phyloP scores from a whole-genome alignment of 2,113 vertebrate species.

The Setophaga petechia region DNA sequence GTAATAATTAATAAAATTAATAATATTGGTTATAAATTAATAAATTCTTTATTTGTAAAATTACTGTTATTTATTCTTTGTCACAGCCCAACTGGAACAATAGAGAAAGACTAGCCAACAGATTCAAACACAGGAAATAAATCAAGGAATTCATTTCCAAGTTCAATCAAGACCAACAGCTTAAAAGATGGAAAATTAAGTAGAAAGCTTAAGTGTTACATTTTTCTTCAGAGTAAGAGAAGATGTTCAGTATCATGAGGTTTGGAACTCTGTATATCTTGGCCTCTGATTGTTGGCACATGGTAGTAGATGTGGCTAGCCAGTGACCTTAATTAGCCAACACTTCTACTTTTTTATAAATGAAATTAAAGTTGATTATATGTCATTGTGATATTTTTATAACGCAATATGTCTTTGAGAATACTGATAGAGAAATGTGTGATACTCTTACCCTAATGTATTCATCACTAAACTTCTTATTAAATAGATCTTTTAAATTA shows the following conservation, averaged over 20 bases:
- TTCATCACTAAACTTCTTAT: neutral
- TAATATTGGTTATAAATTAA: neutral
- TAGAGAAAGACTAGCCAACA: neutral
- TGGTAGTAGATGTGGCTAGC: neutral
- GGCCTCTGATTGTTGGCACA: neutral
- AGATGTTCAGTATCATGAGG: neutral
- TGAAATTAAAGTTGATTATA: neutral
- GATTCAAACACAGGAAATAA: neutral
- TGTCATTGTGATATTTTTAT: neutral
- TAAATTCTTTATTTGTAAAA: neutral
- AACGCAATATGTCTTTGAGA: neutral
- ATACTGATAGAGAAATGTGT: neutral
- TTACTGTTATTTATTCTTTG: neutral
- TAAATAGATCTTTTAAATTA: neutral
- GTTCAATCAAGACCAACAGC: neutral
- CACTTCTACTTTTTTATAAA: neutral
- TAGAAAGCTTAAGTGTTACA: neutral
- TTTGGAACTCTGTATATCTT: neutral
- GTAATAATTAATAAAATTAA: too few species aligned
- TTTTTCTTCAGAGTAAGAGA: neutral
- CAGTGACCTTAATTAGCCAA: neutral
- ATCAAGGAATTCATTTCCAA: neutral
- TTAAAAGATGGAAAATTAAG: neutral
- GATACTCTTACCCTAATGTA: neutral
- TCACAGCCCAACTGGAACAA: neutral